Percentiles rank a stretch among this genome's conserved stretches.
These are phyloP conservation scores for Sarcophaga caerulescens DNA, from an alignment of 2,888 invertebrate genomes.

Conservation along the genomic window DNA sequence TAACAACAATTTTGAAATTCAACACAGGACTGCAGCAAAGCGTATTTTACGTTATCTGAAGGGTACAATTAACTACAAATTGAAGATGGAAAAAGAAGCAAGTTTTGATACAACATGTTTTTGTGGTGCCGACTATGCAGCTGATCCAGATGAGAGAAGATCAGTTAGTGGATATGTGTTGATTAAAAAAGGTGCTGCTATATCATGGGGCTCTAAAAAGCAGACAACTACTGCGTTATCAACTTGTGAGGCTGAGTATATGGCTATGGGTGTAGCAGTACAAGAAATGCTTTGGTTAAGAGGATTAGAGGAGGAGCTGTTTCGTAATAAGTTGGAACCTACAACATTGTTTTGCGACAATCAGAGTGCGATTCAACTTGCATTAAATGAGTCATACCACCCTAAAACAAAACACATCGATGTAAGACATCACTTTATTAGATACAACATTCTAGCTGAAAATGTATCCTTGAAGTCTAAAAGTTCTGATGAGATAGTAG, in stretches of 20 bases:
- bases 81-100: background rate
- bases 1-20: constrained; percentile 14
- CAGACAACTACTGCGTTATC: background rate
- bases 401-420: background rate
- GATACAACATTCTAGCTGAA: constrained; percentile 14
- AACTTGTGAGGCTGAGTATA: constrained; percentile 36
- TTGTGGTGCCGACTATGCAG: constrained; percentile 3
- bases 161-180: background rate
- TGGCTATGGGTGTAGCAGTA: constrained; percentile 27
- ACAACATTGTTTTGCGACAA: constrained; percentile 20
- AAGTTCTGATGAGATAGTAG: constrained; percentile 22
- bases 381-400: constrained; percentile 24
- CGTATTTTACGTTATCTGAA: constrained; percentile 19
- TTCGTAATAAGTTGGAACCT: background rate
- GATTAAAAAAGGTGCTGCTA: constrained; percentile 18
- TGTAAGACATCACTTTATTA: background rate
- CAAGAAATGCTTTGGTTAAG: constrained; percentile 21
- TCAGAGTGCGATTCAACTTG: constrained; percentile 41
- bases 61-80: background rate
- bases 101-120: constrained; percentile 13
- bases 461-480: constrained; percentile 8
- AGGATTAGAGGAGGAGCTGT: constrained; percentile 20
- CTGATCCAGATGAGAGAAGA: background rate
- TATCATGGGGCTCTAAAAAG: constrained; percentile 14
- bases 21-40: constrained; percentile 33